Conservation (phyloP, 1,140 invertebrate genomes). For the Eumaeus atala region DNA sequence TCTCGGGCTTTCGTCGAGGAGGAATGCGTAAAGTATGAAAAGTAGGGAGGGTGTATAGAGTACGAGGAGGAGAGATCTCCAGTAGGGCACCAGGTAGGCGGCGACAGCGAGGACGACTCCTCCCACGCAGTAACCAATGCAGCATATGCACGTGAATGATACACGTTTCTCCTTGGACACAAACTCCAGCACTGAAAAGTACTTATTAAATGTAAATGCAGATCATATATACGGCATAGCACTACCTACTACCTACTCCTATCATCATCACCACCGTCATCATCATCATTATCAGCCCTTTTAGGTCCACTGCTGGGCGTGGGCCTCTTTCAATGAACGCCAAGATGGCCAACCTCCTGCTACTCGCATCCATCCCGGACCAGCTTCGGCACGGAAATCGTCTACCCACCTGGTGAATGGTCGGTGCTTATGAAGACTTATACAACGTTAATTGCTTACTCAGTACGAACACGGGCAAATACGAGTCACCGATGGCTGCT, state of each 20-base stretch:
- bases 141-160: slow-evolving; percentile 31
- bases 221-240: too few relatives aligned
- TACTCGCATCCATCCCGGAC: too few relatives aligned
- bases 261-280: too few relatives aligned
- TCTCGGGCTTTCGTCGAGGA: slow-evolving; percentile 56
- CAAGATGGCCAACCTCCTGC: too few relatives aligned
- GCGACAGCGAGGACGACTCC: slow-evolving; percentile 26
- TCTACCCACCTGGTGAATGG: too few relatives aligned
- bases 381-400: too few relatives aligned
- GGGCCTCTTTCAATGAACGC: too few relatives aligned
- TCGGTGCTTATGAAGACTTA: too few relatives aligned
- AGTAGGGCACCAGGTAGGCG: slow-evolving; percentile 41
- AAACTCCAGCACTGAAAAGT: slow-evolving; percentile 48
- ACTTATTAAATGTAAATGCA: too few relatives aligned
- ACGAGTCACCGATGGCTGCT: slow-evolving; percentile 44
- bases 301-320: too few relatives aligned
- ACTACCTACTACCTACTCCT: too few relatives aligned
- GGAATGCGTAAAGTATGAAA: slow-evolving; percentile 38
- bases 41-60: slow-evolving; percentile 46
- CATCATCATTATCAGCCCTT: too few relatives aligned
- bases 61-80: slow-evolving; percentile 44
- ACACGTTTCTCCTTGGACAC: slow-evolving; percentile 40
- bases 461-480: slow-evolving; percentile 45
- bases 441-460: slow-evolving; percentile 28
- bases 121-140: slow-evolving; percentile 36